These are phyloP conservation scores for Prunella himalayana DNA, from an alignment of 2,113 vertebrate genomes.

Conservation along the genomic window DNA sequence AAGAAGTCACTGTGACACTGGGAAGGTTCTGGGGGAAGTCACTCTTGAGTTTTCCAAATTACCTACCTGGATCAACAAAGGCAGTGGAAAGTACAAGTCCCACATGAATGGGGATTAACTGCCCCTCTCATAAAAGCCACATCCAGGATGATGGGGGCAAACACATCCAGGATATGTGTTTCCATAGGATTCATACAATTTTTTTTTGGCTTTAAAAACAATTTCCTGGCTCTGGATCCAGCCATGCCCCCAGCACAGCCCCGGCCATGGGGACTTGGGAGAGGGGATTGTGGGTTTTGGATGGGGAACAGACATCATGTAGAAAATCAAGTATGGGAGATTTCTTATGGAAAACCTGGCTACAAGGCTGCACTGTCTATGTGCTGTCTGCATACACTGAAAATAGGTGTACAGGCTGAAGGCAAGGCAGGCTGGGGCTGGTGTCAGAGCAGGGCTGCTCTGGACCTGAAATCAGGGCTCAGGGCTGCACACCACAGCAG, in stretches of 20 bases:
- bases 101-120: rapidly evolving
- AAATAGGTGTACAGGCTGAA: background rate
- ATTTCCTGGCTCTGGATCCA: background rate
- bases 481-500: background rate
- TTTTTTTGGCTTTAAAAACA: background rate
- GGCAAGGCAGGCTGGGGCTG: background rate
- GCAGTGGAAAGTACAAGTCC: background rate
- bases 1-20: too few species aligned
- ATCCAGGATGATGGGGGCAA: background rate
- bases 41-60: background rate
- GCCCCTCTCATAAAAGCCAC: background rate
- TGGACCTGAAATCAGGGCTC: background rate
- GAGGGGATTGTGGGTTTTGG: background rate
- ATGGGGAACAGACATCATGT: background rate
- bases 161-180: background rate
- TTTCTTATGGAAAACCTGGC: background rate
- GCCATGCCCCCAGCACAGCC: background rate
- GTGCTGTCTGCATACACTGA: rapidly evolving
- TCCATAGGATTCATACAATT: background rate
- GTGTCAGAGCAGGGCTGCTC: background rate
- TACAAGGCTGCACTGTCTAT: background rate
- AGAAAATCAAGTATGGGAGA: background rate
- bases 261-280: rapidly evolving
- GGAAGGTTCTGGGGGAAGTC: background rate
- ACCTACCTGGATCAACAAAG: rapidly evolving